phyloP scores from a whole-genome alignment of 2,113 vertebrate species.

The Himantopus leucocephalus region DNA sequence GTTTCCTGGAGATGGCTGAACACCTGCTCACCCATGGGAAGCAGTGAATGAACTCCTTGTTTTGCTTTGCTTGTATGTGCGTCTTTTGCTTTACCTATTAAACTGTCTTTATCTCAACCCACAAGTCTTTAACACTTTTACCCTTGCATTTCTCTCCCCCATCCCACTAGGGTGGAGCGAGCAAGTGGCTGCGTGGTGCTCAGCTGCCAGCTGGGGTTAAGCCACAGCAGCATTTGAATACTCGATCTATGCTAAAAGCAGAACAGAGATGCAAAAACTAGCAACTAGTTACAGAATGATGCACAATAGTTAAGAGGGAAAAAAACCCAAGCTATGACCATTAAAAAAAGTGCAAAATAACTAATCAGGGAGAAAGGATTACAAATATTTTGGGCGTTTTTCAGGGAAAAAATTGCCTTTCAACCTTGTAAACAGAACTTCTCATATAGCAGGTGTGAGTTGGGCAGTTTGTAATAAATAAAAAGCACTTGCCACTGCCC shows the following conservation, averaged over 20 bases:
- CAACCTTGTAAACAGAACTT: neutral
- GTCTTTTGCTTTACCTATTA: neutral
- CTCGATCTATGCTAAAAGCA: neutral
- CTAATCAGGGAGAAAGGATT: neutral
- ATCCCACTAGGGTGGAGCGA: neutral
- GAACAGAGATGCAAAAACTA: neutral
- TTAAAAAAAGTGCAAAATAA: neutral
- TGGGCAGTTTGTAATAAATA: neutral
- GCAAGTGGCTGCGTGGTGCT: neutral
- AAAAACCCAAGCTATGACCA: rapidly evolving
- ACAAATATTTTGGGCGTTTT: neutral
- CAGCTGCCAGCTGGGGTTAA: neutral
- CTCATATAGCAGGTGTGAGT: neutral
- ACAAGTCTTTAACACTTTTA: neutral
- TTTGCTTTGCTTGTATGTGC: neutral
- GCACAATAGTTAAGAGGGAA: neutral
- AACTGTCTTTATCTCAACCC: neutral
- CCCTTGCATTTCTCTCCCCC: neutral
- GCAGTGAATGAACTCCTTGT: neutral
- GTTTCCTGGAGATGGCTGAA: neutral
- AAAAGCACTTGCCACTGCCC: rapidly evolving
- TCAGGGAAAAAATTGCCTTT: neutral
- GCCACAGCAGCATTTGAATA: neutral
- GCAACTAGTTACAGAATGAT: neutral
- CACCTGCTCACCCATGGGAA: neutral